Evolutionary conservation across 2,113 vertebrate species (phyloP), one percentile per base, ranked within the genome.

Genomic region (Pyxicephalus adspersus): DNA sequence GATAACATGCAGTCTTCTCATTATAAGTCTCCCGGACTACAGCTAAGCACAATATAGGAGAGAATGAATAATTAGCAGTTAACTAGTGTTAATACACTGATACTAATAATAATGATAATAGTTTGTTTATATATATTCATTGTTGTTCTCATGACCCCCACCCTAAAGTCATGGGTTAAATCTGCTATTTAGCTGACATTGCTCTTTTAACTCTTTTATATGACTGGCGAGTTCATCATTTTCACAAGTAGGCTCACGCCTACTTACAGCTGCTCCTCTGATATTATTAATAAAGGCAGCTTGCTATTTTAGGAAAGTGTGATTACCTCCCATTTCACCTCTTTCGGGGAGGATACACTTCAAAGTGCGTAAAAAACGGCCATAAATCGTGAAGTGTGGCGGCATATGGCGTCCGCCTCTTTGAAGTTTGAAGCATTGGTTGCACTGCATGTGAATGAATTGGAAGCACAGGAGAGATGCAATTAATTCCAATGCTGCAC

Each of bases 401-500:
- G 66, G 81, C 75, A 72, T 0, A 83, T 68, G 67, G 58, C 58
- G 68, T 58, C 8, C 54, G 34, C 17, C 31, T 45, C 78, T 80
- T 64, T 72, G 58, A 71, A 60, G 79, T 76, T 83, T 85, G 23
- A 64, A 80, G 84, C 52, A 68, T 52, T 79, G 84, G 84, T 86
- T 75, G 61, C 38, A 75, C 54, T 85, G 78, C 74, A 64, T 74
- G 34, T 83, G 84, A 85, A 85, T 85, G 85, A 81, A 79, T 81
- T 74, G 83, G 86, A 68, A 82, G 61, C 84, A 83, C 15, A 80
- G 81, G 85, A 83, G 83, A 84, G 83, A 86, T 80, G 81, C 78
- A 84, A 77, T 87, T 85, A 84, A 83, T 78, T 85, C 85, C 84
- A 55, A 85, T 82, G 79, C 80, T 84, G 76, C 70, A 20, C 16